phyloP scores from a whole-genome alignment of 2,113 vertebrate species.

The Thomomys bottae region DNA sequence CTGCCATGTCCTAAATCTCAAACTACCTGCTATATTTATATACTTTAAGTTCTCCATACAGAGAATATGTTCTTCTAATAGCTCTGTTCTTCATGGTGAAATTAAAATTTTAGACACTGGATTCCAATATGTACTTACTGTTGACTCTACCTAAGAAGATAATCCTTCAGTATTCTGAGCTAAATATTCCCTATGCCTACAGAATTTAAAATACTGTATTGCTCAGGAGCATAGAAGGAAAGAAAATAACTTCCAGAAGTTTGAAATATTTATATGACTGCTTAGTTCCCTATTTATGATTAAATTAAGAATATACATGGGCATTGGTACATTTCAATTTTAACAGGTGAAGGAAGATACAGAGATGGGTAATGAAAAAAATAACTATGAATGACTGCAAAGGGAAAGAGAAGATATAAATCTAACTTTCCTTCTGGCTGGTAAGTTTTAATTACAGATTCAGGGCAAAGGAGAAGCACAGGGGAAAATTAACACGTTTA shows the following conservation, averaged over 20 bases:
- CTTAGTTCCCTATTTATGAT: slow-evolving; percentile 3
- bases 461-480: background rate
- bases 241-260: background rate
- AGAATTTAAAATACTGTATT: slow-evolving; percentile 19
- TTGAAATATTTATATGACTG: background rate
- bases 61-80: slow-evolving; percentile 37
- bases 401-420: background rate
- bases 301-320: slow-evolving; percentile 33
- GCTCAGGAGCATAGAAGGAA: background rate
- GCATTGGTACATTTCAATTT: slow-evolving; percentile 23
- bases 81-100: slow-evolving; percentile 40
- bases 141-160: slow-evolving; percentile 48
- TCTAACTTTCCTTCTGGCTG: background rate
- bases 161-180: slow-evolving; percentile 14
- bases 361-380: background rate
- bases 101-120: slow-evolving; percentile 51
- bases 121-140: slow-evolving; percentile 59
- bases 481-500: background rate
- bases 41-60: slow-evolving; percentile 56
- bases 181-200: slow-evolving; percentile 52
- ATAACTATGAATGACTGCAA: background rate
- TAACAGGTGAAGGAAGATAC: background rate
- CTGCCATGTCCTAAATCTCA: slow-evolving; percentile 1
- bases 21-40: slow-evolving; percentile 24
- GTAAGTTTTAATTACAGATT: slow-evolving; percentile 49